Percentiles rank a stretch among this genome's conserved stretches.
Evolutionary conservation across 2,888 invertebrate species (phyloP).

Genomic region (Exephanes ischioxanthus): DNA sequence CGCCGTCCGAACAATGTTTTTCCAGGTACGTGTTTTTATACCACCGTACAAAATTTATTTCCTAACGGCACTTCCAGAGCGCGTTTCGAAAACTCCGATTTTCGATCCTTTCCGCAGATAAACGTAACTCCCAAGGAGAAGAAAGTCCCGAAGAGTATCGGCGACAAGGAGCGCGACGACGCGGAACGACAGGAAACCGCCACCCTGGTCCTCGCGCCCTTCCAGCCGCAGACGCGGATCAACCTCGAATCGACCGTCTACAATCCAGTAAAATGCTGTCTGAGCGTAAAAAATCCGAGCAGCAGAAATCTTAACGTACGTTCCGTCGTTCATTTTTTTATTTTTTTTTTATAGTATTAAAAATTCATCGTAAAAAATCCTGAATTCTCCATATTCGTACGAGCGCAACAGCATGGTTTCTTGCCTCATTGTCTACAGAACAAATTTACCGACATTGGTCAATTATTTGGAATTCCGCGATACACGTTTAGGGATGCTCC

Average conservation of each 20-base stretch:
- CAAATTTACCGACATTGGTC: too few species aligned
- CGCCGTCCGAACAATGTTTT: conserved; percentile 69
- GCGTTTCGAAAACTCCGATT: background rate
- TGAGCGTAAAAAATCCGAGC: conserved; percentile 75
- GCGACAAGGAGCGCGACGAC: conserved; percentile 24
- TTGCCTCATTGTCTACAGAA: too few species aligned
- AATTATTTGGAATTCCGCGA: background rate
- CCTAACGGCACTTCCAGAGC: background rate
- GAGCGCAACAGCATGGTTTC: too few species aligned
- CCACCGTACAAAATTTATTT: background rate
- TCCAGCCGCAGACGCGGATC: conserved; percentile 78
- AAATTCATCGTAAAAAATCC: background rate
- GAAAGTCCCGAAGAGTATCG: conserved; percentile 22
- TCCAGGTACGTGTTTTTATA: conserved; percentile 68
- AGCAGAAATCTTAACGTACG: conserved; percentile 73
- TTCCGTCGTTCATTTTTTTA: background rate
- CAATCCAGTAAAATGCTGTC: conserved; percentile 68
- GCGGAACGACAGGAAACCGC: conserved; percentile 48
- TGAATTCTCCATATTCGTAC: too few species aligned
- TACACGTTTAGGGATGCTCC: background rate
- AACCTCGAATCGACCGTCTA: conserved; percentile 75
- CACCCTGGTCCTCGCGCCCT: conserved; percentile 77
- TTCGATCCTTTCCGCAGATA: conserved; percentile 51
- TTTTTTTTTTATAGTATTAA: conserved; percentile 25
- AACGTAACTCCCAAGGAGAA: conserved; percentile 67